Evolutionary conservation across 2,113 vertebrate species (phyloP), one percentile per base, ranked within the genome.

Genomic region (Epinephelus moara): DNA sequence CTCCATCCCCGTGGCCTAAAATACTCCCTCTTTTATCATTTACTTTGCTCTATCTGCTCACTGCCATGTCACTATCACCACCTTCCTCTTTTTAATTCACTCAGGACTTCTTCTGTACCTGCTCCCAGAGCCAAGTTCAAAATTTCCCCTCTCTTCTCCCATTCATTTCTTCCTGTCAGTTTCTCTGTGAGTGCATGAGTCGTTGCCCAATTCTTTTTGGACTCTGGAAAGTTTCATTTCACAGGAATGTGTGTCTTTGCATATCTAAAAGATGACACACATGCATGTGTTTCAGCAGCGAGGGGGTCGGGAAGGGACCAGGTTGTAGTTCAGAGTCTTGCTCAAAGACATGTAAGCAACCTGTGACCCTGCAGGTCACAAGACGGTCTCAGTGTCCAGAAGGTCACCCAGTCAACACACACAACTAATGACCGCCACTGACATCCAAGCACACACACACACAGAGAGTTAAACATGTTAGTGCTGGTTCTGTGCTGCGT

Each of bases 11-110:
- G 15, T 21, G 11, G 75, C 85, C 69, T 49, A 88, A 92, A 93
- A 91, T 88, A 90, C 85, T 81, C 81, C 59, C 81, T 72, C 72
- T 87, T 75, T 80, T 85, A 86, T 87, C 88, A 70, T 80, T 79
- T 68, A 37, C 70, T 60, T 59, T 64, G 67, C 73, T 75, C 27
- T 25, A 25, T 66, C 77, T 59, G 63, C 72, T 42, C 12, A 2
- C 72, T 7, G 78, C 74, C 76, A 10, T 49, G 66, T 56, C 74
- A 52, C 78, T 9, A 14, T 2, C 74, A 42, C 49, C 45, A 69
- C 56, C 60, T 61, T 47, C 57, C 49, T 52, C 49, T 14, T 45
- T 33, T 1, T 56, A 47, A 81, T 60, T 40, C 37, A 37, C 18
- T 59, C 49, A 1, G 61, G 23, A 17, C 56, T 23, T 56, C 14